A percentile compares a stretch with the other conserved stretches of the same genome.
Evolutionary conservation across 2,797 vertebrate species (phyloP).

Genomic region (Oceanodroma leucorhoa): DNA sequence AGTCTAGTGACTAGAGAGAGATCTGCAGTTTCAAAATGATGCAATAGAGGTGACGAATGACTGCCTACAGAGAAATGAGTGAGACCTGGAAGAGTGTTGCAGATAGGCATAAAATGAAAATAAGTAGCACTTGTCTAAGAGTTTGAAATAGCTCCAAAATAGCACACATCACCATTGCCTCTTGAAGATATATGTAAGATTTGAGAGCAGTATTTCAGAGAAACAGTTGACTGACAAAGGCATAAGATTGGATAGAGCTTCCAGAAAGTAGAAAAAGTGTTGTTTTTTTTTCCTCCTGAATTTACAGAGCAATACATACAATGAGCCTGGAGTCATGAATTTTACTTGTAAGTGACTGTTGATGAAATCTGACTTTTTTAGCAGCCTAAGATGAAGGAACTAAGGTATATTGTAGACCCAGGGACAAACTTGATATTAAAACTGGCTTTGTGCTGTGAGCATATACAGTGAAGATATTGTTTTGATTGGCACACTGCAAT

Average conservation of each 20-base stretch:
- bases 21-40: slow-evolving; percentile 34
- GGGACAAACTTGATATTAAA: neutral
- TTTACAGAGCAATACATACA: neutral
- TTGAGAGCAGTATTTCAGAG: slow-evolving; percentile 11
- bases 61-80: slow-evolving; percentile 19
- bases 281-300: neutral
- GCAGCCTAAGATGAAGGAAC: neutral
- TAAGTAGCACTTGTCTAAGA: slow-evolving; percentile 30
- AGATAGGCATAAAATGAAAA: slow-evolving; percentile 57
- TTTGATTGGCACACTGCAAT: neutral
- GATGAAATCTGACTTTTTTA: neutral
- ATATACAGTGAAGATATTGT: too few relatives aligned
- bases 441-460: neutral
- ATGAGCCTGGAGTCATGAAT: neutral
- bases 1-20: slow-evolving; percentile 13
- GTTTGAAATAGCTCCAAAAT: slow-evolving; percentile 51
- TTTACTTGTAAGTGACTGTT: neutral
- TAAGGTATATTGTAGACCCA: neutral
- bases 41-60: slow-evolving; percentile 46
- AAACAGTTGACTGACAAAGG: neutral
- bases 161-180: neutral
- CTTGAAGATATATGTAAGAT: neutral
- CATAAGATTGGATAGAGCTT: neutral
- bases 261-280: neutral
- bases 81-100: slow-evolving; percentile 19